Evolutionary conservation across 2,797 vertebrate species (phyloP), one percentile per base, ranked within the genome.

Genomic region (Enteromius thamalakanensis): DNA sequence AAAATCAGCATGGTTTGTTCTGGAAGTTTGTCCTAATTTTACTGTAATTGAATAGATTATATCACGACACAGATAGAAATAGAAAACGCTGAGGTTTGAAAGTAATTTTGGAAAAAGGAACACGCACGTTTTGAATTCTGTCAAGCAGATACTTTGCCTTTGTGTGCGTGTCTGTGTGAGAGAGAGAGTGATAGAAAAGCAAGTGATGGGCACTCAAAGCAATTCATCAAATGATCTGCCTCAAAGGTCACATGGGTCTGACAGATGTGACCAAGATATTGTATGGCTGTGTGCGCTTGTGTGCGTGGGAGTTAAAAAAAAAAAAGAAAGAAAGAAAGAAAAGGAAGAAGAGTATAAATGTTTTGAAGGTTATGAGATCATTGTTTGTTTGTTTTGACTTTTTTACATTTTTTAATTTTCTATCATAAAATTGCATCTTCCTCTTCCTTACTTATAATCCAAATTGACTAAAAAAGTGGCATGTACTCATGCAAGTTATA

Each of bases 141-240:
- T 80, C 80, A 76, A 75, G 81, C 51, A 67, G 69, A 84, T 45
- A 86, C 78, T 58, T 65, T 55, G 53, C 67, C 14, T 76, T 62
- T 49, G 21, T 58, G 81, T 70, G 49, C 21, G 55, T 80, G 58
- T 62, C n/a, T 40, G 23, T 40, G 26, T 58, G 64, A 7, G 67
- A 49, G 37, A 72, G 32, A 69, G 76, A 88, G 51, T 55, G 74
- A 76, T 76, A 92, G 88, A 93, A 92, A 91, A 91, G 85, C 85
- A 84, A 91, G 89, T 92, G 89, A 89, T 91, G 92, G 87, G 87
- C 90, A 93, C 88, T 92, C 91, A 94, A 92, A 49, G 80, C 88
- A 92, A 91, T 90, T 91, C 88, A 91, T 88, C 82, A 87, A 49
- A 82, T 85, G 91, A 87, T 93, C 93, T 93, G 88, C 89, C 86